A percentile compares a stretch with the other conserved stretches of the same genome.
Evolutionary conservation across 30 jellyfish, hydroid and myxozoan species (phyloP).

Genomic region (Aurelia aurita): DNA sequence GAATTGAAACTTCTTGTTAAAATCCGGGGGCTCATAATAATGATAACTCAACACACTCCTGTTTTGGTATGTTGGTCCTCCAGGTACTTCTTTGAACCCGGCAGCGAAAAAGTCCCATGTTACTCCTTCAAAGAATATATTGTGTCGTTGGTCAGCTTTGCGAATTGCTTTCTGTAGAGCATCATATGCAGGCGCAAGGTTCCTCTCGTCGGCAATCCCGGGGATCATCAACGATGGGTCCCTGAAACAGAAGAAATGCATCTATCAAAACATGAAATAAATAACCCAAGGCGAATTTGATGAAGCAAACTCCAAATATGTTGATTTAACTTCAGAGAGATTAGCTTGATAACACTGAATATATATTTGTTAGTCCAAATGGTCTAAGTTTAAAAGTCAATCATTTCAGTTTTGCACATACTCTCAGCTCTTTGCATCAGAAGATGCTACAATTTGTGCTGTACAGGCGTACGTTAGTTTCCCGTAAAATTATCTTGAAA

Average conservation of each 20-base stretch:
- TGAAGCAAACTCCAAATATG: no score
- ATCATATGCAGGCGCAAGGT: conserved; percentile 97
- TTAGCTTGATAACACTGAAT: no score
- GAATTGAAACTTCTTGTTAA: conserved; percentile 84
- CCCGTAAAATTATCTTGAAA: no score
- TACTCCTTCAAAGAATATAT: conserved; percentile 83
- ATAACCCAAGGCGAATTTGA: no score
- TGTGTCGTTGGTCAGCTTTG: conserved; percentile 83
- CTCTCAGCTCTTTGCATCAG: no score
- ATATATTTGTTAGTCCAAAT: no score
- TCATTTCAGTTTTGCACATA: no score
- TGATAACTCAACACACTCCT: conserved; percentile 97
- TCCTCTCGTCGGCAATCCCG: conserved; percentile 92
- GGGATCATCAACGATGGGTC: conserved; percentile 90
- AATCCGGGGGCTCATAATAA: conserved; percentile 99
- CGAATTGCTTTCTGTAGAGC: conserved; percentile 96
- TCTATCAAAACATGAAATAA: no score
- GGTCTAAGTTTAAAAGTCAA: no score
- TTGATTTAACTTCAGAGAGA: no score
- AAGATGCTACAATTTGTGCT: no score
- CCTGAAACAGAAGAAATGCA: conserved; percentile 31
- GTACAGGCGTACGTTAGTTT: no score
- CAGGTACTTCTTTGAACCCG: conserved; percentile 94
- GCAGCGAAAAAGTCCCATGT: conserved; percentile 97
- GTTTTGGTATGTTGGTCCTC: conserved; percentile 84